Evolutionary conservation across 2,113 vertebrate genomes (phyloP), one percentile per base, ranked within the genome.

Genomic region (Neotoma lepida): DNA sequence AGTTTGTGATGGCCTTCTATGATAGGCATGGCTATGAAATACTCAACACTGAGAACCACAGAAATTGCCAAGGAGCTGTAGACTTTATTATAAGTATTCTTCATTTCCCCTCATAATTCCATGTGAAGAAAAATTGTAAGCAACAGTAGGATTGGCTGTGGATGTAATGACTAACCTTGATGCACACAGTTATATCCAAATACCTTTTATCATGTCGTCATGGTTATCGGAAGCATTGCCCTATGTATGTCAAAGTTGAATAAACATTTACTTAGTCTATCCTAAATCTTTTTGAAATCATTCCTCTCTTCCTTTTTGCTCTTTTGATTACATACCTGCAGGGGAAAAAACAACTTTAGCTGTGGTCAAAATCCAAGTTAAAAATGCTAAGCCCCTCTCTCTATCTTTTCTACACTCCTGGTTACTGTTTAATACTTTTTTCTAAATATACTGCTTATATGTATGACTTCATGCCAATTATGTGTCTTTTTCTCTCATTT

Each of bases 1-100:
- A 88, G 12, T 61, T 49, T 92, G 63, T 90, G n/a, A 85, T 88
- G n/a, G n/a, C n/a, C n/a, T n/a, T n/a, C n/a, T n/a, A n/a, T 94
- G 49, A 54, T 22, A 64, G 54, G 33, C 9, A n/a, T 17, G 2
- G 12, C 9, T 93, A 63, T 51, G 84, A 76, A 91, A 46, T 81
- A 82, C 41, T 89, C 8, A 73, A 6, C 54, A 87, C 9, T 17
- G 41, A 89, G 2, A 7, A n/a, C 81, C 15, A 86, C 3, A n/a
- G 51, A 97, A 80, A 81, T 58, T 80, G 22, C 33, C 90, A 94
- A 78, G 35, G 9, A 73, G 9, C 2, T 54, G 26, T 61, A 46
- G 26, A 73, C 4, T 41, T 39, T 46, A n/a, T 66, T 93, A 77
- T 58, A 39, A 86, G 71, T 80, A 61, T 33, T 12, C 15, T 92